These are phyloP conservation scores for Streptopelia turtur DNA, from an alignment of 2,797 vertebrate genomes.

Conservation along the genomic window DNA sequence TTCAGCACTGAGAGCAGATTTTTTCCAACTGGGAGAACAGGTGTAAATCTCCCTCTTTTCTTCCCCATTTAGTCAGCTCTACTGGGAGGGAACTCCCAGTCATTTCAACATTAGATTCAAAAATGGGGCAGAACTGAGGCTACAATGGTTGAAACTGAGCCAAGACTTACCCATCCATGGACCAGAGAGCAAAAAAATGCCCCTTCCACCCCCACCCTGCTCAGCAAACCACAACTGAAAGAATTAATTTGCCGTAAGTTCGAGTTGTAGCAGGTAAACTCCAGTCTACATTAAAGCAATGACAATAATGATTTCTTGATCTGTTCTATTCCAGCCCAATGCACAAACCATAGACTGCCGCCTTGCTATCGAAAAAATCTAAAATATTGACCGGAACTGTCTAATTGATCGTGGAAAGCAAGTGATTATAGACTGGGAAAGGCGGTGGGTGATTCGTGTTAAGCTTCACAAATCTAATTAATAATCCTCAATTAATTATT, in stretches of 20 bases:
- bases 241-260: not conserved
- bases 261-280: not conserved
- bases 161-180: not conserved
- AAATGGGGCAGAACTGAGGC: not conserved
- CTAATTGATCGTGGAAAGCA: not conserved
- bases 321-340: not conserved
- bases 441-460: fast-evolving
- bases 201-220: not conserved
- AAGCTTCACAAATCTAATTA: conserved; percentile 36
- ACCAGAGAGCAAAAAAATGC: not conserved
- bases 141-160: not conserved
- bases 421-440: conserved; percentile 12
- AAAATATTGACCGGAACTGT: not conserved
- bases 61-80: not conserved
- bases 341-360: not conserved
- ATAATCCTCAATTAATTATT: not conserved
- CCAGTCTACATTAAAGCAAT: not conserved
- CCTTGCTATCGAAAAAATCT: not conserved
- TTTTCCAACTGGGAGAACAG: not conserved
- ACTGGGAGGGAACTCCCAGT: not conserved
- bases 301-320: not conserved
- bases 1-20: not conserved
- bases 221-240: not conserved
- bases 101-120: not conserved
- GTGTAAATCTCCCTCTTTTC: not conserved